Evolutionary conservation across 2,888 invertebrate species (phyloP).

Genomic region (Lasioglossum malachurum): DNA sequence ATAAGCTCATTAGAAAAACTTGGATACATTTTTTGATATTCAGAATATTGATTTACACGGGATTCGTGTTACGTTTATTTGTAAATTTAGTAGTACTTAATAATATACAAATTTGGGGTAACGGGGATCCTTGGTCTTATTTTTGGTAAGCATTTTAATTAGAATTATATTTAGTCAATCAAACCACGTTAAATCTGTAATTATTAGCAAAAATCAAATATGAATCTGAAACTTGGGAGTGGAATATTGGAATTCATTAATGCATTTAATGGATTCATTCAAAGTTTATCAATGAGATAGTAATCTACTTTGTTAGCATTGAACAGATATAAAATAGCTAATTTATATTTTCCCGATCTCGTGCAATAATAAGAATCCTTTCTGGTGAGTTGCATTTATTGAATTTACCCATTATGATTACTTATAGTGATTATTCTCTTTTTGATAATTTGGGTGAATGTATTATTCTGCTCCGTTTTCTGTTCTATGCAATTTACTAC

Average conservation of each 20-base stretch:
- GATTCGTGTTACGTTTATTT: slow-evolving; percentile 41
- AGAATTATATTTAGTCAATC: slow-evolving; percentile 63
- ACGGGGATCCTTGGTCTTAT: slow-evolving; percentile 70
- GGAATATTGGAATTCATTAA: slow-evolving; percentile 49
- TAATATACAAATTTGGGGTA: slow-evolving; percentile 60
- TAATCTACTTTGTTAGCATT: slow-evolving; percentile 50
- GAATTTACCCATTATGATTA: slow-evolving; percentile 36
- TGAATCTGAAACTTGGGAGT: slow-evolving; percentile 49
- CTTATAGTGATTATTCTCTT: slow-evolving; percentile 57
- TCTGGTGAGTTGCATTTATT: slow-evolving; percentile 43
- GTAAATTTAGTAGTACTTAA: slow-evolving; percentile 47
- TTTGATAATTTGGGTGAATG: slow-evolving; percentile 59
- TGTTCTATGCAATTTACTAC: slow-evolving; percentile 44
- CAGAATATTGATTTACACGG: slow-evolving; percentile 32
- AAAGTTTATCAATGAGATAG: slow-evolving; percentile 61
- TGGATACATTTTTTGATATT: slow-evolving; percentile 49
- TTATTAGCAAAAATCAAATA: slow-evolving; percentile 59
- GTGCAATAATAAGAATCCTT: slow-evolving; percentile 51
- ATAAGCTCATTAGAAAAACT: slow-evolving; percentile 29
- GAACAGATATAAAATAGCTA: slow-evolving; percentile 37
- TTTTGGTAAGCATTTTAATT: slow-evolving; percentile 65
- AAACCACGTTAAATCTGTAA: slow-evolving; percentile 56
- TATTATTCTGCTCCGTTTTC: slow-evolving; percentile 40
- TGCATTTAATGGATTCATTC: slow-evolving; percentile 57
- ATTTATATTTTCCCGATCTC: slow-evolving; percentile 47